These are phyloP conservation scores for Graphium colonna DNA, from an alignment of 2,888 invertebrate genomes.

Conservation along the genomic window DNA sequence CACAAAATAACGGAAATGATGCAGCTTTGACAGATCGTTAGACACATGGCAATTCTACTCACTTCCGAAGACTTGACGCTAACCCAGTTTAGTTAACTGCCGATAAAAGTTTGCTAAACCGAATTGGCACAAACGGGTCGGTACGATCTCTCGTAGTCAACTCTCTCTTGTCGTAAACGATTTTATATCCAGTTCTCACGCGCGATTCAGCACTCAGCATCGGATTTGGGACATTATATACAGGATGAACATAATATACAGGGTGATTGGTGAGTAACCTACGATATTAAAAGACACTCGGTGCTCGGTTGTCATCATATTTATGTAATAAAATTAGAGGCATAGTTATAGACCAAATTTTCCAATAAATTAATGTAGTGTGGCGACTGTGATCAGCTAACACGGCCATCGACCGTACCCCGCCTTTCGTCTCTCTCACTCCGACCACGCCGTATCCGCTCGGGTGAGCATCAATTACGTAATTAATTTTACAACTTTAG, in stretches of 20 bases:
- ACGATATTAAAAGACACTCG: constrained; percentile 3
- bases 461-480: too few relatives aligned
- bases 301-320: too few relatives aligned
- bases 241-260: too few relatives aligned
- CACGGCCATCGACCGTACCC: too few relatives aligned
- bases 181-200: constrained; percentile 29
- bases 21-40: neutral
- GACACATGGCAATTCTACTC: constrained; percentile 3
- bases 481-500: too few relatives aligned
- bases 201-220: constrained; percentile 16
- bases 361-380: too few relatives aligned
- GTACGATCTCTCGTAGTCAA: constrained; percentile 25
- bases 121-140: constrained; percentile 20
- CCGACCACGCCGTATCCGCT: too few relatives aligned
- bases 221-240: constrained; percentile 1
- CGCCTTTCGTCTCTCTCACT: too few relatives aligned
- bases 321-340: too few relatives aligned
- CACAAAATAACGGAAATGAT: neutral
- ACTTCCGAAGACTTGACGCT: neutral
- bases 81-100: neutral
- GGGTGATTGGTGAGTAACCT: too few relatives aligned
- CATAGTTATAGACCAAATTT: too few relatives aligned
- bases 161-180: constrained; percentile 31
- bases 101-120: constrained; percentile 16
- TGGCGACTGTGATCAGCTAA: too few relatives aligned